A percentile compares a stretch with the other conserved stretches of the same genome.
These are phyloP conservation scores for Palythoa grandis DNA, from an alignment of 92 coral and sea anemone species.

Conservation along the genomic window DNA sequence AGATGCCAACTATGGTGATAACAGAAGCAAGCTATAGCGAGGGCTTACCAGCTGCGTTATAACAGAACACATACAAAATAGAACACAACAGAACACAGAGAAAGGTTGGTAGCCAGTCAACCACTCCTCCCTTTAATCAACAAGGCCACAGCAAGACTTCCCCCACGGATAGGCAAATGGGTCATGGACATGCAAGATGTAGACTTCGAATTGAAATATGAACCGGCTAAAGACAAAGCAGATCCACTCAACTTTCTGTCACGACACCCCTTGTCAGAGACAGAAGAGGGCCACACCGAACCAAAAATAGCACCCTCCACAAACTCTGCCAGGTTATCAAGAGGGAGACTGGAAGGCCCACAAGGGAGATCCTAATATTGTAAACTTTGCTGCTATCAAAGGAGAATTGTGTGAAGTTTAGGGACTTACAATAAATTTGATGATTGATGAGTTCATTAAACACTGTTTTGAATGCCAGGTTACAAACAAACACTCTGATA, in stretches of 20 bases:
- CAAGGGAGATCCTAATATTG: not conserved
- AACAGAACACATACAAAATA: too few species aligned
- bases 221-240: not conserved
- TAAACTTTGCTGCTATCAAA: not conserved
- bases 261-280: not conserved
- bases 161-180: not conserved
- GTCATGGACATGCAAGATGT: not conserved
- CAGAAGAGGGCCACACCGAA: not conserved
- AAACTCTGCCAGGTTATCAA: not conserved
- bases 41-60: constrained; percentile 60
- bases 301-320: not conserved
- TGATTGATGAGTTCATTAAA: not conserved
- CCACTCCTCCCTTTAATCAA: not conserved
- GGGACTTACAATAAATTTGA: not conserved
- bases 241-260: not conserved
- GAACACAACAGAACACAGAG: constrained; percentile 59
- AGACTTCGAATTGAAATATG: not conserved
- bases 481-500: not conserved
- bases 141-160: not conserved
- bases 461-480: not conserved
- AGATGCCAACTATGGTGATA: constrained; percentile 57
- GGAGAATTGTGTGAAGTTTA: not conserved
- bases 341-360: not conserved
- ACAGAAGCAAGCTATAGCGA: constrained; percentile 63
- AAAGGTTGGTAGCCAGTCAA: constrained; percentile 64